Base-by-base conservation (phyloP, 2,113 vertebrate genomes). In the Cynoglossus semilaevis region DNA sequence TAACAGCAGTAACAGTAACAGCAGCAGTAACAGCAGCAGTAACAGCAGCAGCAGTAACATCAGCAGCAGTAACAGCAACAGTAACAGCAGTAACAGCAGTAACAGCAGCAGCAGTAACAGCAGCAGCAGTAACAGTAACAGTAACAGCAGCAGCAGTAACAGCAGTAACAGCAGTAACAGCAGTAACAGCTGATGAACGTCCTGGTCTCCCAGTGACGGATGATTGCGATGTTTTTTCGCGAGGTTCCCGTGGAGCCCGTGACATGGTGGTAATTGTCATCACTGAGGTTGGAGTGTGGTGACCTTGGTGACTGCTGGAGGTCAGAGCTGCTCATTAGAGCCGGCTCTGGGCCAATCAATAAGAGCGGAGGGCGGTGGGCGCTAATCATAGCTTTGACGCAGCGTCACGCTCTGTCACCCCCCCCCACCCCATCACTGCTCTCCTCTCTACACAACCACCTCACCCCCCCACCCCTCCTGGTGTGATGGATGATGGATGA, bases 261-360 rank as follows among this genome's bases (percentile, higher is more conserved):
- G 88, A 89, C 90, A 91, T 91, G 87, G 91, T 88, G 85, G 88
- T 91, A 91, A 91, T 91, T 90, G 90, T 90, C 89, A 91, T 91
- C 90, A 90, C 82, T 76, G 72, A 76, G 88, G 84, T 85, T 85
- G 80, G 81, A 82, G 89, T 82, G 85, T 80, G 87, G 84, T 89
- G 90, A 92, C 91, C 91, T 92, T 92, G 90, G 90, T 91, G 91
- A 91, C 87, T 88, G 80, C 85, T 77, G 87, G 90, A 91, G 91
- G 91, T 91, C 90, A 91, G 84, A 82, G 81, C 88, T 90, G 90
- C 90, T 92, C 91, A 91, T 91, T 92, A 92, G 90, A 91, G 88
- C 88, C 91, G 91, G 88, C 85, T 72, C 86, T 81, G 87, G 90
- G 91, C 91, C 90, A 92, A 91, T 92, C 91, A 91, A 92, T 91